Evolutionary conservation across 1,140 invertebrate genomes (phyloP).

Genomic region (Saccostrea cuccullata): DNA sequence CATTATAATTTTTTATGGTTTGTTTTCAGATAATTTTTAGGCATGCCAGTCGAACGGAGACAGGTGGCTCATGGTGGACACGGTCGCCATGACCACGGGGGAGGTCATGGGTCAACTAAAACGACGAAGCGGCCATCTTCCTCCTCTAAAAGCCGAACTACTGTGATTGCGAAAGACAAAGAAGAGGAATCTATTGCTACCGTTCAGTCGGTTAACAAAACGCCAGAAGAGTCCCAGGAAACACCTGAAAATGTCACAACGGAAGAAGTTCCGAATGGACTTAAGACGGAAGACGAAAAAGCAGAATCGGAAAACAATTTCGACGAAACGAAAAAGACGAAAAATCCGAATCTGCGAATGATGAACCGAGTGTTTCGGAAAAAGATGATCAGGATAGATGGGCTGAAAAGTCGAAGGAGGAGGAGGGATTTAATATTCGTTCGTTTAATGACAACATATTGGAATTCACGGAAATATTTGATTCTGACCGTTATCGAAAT

Average conservation of each 20-base stretch:
- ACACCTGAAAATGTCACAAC: background rate
- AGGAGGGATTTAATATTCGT: constrained; percentile 53
- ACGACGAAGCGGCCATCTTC: background rate
- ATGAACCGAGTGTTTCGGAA: background rate
- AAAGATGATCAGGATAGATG: constrained; percentile 14
- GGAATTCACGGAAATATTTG: constrained; percentile 58
- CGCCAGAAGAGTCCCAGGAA: background rate
- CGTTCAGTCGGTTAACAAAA: background rate
- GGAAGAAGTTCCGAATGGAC: background rate
- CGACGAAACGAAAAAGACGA: background rate
- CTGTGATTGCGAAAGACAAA: background rate
- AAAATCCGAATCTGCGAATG: background rate
- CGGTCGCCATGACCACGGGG: constrained; percentile 12
- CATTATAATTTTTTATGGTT: background rate
- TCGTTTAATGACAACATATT: constrained; percentile 61
- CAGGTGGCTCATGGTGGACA: constrained; percentile 3
- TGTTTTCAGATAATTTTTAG: background rate
- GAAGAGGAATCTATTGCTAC: background rate
- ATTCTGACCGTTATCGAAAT: constrained; percentile 50
- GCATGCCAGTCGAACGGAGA: constrained; percentile 6
- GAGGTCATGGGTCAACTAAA: constrained; percentile 15
- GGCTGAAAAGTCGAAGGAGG: constrained; percentile 44
- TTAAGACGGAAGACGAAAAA: constrained; percentile 6
- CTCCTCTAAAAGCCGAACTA: background rate
- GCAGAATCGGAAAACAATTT: background rate